Base-by-base conservation (phyloP, 2,797 vertebrate genomes). In the Neomorphus geoffroyi region DNA sequence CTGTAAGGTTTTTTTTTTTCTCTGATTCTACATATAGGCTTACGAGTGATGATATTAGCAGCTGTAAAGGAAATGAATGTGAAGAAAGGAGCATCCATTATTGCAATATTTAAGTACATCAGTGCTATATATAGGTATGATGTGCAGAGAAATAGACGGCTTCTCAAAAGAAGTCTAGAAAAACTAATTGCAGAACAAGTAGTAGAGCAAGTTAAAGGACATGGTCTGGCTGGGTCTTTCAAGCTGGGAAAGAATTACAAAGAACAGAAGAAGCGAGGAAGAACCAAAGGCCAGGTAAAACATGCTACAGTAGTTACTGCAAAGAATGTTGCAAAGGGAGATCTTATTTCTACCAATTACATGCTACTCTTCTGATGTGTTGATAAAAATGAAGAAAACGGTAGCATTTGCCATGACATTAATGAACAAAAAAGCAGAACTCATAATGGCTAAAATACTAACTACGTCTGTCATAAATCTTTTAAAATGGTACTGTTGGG, bases 241-340 rank as follows among this genome's bases (percentile, higher is more conserved):
- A 99, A 98, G 85, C 93, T 99, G 90, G 99, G 99, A 17, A 99
- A 98, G 97, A 99, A 99, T 80, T 99, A 99, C 96, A 99, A 98
- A 94, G 99, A 99, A 72, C 98, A 98, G 33, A 98, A 98, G 97
- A 98, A 97, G 92, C 97, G 93, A 93, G 97, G 97, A 60, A 97
- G 91, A 94, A 88, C 97, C 23, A 97, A 98, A 90, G 99, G 98
- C 83, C 96, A 98, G 97, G 99, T 99, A 98, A 96, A 79, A 60
- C 28, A 18, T 27, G 18, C 32, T 75, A 37, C 81, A 4, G 0
- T 77, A 51, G 32, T 80, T 92, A 53, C 13, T 80, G 84, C 24
- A 60, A 45, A 35, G 17, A 80, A 11, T 7, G 7, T 60, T 87
- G 22, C 28, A 37, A 71, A 70, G 24, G 4, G 33, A 30, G 33